Evolutionary conservation across 1,140 invertebrate species (phyloP), one percentile per base, ranked within the genome.

Genomic region (Atta colombica): DNA sequence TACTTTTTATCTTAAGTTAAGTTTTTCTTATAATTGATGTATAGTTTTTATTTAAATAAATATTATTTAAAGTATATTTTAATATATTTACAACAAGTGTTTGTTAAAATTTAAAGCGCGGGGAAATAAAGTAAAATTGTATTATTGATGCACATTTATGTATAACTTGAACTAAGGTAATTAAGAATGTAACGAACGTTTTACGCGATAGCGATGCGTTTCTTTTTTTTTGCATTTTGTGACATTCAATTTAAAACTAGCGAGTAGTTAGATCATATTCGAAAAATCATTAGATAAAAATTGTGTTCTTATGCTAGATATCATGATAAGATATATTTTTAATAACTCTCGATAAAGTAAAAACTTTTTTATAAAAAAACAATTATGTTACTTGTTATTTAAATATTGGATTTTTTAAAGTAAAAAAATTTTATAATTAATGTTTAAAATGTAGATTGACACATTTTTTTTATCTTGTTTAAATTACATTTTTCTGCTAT

Each of bases 11-110:
- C 0, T 25, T 25, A 25, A 25, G 55, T 5, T 35, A 14, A n/a
- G 7, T 61, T 72, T 25, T 45, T 60, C 63, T 71, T 69, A 28
- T 51, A 53, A 18, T 72, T 31, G 39, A 51, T 28, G 2, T 16
- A 25, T n/a, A n/a, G n/a, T n/a, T n/a, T n/a, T n/a, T n/a, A n/a
- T 49, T 69, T 69, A 25, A 69, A 25, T 69, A 51, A 5, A 69
- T 10, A 45, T 45, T 10, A 45, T 45, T 45, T 45, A 10, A 45
- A 45, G 7, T 45, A 45, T 45, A 45, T 45, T 45, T 45, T 45
- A 45, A 45, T 45, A 12, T 10, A 45, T 45, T 45, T 45, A 51
- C 18, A 28, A 28, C 14, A 8, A 16, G n/a, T 45, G 39, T 25
- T 68, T 16, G 39, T 25, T 68, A 14, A 49, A 68, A 51, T 28